Evolutionary conservation across 2,113 vertebrate species (phyloP).

Genomic region (Dasypus novemcinctus): DNA sequence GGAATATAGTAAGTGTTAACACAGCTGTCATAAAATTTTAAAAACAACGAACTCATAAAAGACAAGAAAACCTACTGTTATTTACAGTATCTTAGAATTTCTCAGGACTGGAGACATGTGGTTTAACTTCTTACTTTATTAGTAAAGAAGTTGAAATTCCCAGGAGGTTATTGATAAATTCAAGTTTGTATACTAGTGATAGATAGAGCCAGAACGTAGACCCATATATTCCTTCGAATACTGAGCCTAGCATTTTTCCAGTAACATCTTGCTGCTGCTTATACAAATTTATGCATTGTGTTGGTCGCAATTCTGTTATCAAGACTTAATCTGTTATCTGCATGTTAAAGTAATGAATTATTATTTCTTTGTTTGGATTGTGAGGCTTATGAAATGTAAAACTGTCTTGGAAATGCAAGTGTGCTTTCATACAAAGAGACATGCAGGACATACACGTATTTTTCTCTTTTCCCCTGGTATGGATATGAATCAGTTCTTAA

Average conservation of each 20-base stretch:
- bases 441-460: not conserved
- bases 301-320: not conserved
- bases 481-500: not conserved
- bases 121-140: not conserved
- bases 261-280: not conserved
- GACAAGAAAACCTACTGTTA: not conserved
- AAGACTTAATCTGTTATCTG: not conserved
- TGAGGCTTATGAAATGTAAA: not conserved
- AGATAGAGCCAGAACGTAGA: not conserved
- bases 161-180: not conserved
- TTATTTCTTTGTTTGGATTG: slow-evolving; percentile 8
- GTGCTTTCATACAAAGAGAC: not conserved
- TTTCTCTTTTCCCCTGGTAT: not conserved
- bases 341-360: not conserved
- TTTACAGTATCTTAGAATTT: not conserved
- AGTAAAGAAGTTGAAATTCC: not conserved
- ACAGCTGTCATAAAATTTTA: not conserved
- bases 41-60: not conserved
- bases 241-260: not conserved
- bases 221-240: not conserved
- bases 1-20: not conserved
- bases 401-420: not conserved
- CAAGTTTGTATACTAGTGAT: not conserved
- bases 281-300: not conserved
- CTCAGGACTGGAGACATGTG: not conserved